Percentiles rank a stretch among this genome's conserved stretches.
These are phyloP conservation scores for Exocentrus adspersus DNA, from an alignment of 2,888 invertebrate species.

Conservation along the genomic window DNA sequence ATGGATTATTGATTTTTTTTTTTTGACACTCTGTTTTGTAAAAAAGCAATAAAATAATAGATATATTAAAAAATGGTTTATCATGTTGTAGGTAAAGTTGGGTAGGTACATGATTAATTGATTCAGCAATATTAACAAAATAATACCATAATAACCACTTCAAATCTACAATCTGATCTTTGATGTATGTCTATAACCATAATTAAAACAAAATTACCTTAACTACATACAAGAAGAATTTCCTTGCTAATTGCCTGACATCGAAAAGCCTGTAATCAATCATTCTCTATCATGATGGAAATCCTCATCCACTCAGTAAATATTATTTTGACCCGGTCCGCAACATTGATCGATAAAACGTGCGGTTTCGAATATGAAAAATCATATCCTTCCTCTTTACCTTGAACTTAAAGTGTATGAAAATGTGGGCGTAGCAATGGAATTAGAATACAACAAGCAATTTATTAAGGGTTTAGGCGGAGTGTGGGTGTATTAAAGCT, in stretches of 20 bases:
- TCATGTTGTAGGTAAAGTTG: too few species aligned
- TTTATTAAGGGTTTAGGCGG: background rate
- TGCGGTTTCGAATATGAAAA: background rate
- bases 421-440: background rate
- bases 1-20: too few species aligned
- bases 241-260: background rate
- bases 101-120: too few species aligned
- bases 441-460: background rate
- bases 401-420: background rate
- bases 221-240: background rate
- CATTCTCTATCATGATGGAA: background rate
- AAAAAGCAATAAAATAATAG: too few species aligned
- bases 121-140: too few species aligned
- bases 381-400: background rate
- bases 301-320: background rate
- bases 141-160: too few species aligned
- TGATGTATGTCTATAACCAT: too few species aligned
- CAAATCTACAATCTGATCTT: background rate
- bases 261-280: background rate
- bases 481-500: background rate
- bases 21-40: too few species aligned
- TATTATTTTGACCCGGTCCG: background rate
- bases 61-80: too few species aligned
- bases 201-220: background rate
- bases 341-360: background rate